These are phyloP conservation scores for Cebus imitator DNA, from an alignment of 2,113 vertebrate genomes.

Conservation along the genomic window DNA sequence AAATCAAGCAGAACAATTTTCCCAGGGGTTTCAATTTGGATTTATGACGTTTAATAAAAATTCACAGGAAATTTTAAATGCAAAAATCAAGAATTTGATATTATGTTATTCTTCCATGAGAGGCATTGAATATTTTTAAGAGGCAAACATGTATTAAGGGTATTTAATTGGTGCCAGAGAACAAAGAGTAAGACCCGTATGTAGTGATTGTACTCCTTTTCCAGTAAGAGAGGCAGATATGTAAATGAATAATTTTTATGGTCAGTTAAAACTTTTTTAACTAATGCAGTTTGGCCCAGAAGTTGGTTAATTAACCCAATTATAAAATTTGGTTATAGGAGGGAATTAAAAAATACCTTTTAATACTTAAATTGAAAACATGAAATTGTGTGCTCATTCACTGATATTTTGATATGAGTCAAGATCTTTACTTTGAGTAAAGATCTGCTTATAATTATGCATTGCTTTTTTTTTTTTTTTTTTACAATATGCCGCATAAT, in stretches of 20 bases:
- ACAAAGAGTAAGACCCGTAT: not conserved
- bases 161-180: slow-evolving; percentile 22
- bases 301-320: slow-evolving; percentile 26
- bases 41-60: slow-evolving; percentile 1
- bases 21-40: not conserved
- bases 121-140: not conserved
- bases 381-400: not conserved
- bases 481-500: not conserved
- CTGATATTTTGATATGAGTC: not conserved
- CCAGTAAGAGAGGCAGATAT: not conserved
- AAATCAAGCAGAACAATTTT: not conserved
- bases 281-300: not conserved
- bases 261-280: not conserved
- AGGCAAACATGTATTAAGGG: slow-evolving; percentile 22
- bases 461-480: slow-evolving; percentile 1
- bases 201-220: not conserved
- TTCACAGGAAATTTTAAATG: slow-evolving; percentile 1
- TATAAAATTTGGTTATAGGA: slow-evolving; percentile 4
- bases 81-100: slow-evolving; percentile 23
- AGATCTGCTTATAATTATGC: not conserved
- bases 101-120: not conserved
- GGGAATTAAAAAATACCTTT: slow-evolving; percentile 34
- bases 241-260: slow-evolving; percentile 16
- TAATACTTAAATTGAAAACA: slow-evolving; percentile 34
- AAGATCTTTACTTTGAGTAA: not conserved